These are phyloP conservation scores for Crocuta crocuta DNA, from an alignment of 2,113 vertebrate species.

Conservation along the genomic window DNA sequence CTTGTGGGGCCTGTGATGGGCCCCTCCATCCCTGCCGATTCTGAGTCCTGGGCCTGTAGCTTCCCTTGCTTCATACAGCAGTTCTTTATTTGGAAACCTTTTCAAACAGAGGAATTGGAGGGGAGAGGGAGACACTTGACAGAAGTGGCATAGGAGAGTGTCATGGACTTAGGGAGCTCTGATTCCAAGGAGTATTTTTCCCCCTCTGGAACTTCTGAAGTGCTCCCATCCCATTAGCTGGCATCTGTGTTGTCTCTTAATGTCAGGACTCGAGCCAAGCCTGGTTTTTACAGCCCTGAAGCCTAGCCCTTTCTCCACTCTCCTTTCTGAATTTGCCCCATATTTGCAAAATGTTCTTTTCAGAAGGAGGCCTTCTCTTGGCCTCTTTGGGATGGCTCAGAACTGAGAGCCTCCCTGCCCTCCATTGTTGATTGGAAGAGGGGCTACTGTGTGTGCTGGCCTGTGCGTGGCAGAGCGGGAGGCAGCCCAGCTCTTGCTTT, in stretches of 20 bases:
- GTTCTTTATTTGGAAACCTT: constrained; percentile 16
- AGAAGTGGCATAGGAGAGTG: neutral
- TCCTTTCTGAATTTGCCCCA: neutral
- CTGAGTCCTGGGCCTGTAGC: neutral
- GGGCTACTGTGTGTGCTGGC: neutral
- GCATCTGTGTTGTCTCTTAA: neutral
- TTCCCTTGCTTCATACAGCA: neutral
- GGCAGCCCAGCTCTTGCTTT: neutral
- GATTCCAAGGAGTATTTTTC: neutral
- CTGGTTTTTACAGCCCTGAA: neutral
- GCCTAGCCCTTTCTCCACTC: neutral
- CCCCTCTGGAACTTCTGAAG: neutral
- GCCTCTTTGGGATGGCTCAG: neutral
- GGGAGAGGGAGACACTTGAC: neutral
- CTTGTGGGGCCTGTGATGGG: too few species aligned
- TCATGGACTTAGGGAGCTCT: neutral
- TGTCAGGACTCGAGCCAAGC: constrained; percentile 21
- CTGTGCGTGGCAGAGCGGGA: neutral
- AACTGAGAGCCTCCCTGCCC: neutral
- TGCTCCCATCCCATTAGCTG: neutral
- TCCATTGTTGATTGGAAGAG: neutral
- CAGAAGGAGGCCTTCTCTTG: neutral
- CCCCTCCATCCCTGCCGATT: fast-evolving
- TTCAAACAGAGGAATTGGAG: neutral
- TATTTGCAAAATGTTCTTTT: neutral